phyloP scores from a whole-genome alignment of 2,888 invertebrate genomes.

The Sphaeridia pumilis region DNA sequence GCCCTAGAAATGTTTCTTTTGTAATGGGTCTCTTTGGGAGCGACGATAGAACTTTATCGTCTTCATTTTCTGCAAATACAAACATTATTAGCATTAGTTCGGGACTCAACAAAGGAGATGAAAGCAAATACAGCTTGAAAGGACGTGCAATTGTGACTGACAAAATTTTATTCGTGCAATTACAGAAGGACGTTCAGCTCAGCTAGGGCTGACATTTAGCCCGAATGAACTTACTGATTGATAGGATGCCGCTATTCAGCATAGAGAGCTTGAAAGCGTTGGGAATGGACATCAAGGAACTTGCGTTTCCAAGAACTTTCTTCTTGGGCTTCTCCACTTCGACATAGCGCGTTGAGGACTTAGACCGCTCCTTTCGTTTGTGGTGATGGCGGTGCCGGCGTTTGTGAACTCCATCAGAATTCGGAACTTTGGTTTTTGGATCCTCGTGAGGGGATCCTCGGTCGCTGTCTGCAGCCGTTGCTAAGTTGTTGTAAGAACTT shows the following conservation, averaged over 20 bases:
- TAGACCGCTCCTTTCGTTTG: constrained; percentile 49
- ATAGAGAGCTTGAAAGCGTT: constrained; percentile 81
- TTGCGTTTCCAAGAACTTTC: constrained; percentile 52
- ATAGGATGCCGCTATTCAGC: constrained; percentile 80
- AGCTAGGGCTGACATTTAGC: too few relatives aligned
- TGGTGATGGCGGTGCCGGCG: constrained; percentile 12
- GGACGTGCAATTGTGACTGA: too few relatives aligned
- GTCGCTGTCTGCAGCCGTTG: constrained; percentile 2
- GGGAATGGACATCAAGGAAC: constrained; percentile 71
- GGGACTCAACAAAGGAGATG: too few relatives aligned
- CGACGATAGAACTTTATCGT: constrained; percentile 59
- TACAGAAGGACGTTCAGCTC: too few relatives aligned
- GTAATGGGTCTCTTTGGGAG: constrained; percentile 73
- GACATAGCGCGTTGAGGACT: constrained; percentile 49
- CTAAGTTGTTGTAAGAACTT: constrained; percentile 3
- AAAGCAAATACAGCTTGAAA: too few relatives aligned
- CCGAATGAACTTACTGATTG: constrained; percentile 71
- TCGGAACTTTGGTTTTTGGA: background rate
- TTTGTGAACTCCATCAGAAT: background rate
- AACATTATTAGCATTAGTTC: too few relatives aligned
- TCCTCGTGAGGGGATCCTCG: background rate
- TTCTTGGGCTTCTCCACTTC: constrained; percentile 67
- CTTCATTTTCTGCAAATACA: constrained; percentile 62
- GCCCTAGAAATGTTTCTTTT: constrained; percentile 65
- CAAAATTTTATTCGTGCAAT: too few relatives aligned